A percentile compares a stretch with the other conserved stretches of the same genome.
These are phyloP conservation scores for Corythoichthys intestinalis DNA, from an alignment of 2,113 vertebrate species.

Conservation along the genomic window DNA sequence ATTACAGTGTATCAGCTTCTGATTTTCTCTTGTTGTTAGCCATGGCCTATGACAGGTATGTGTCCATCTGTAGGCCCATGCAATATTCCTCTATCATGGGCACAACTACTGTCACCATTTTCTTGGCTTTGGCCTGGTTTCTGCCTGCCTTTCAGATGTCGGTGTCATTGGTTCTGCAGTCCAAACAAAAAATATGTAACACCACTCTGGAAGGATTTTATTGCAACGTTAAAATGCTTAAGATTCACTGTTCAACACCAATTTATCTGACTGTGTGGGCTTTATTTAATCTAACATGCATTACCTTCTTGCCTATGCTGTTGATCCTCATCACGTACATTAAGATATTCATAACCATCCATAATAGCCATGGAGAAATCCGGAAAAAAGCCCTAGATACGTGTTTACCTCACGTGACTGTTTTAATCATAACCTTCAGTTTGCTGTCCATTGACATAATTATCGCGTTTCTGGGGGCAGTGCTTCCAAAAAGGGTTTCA, in stretches of 20 bases:
- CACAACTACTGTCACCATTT: background rate
- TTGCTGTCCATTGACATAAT: background rate
- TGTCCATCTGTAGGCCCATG: background rate
- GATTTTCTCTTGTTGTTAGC: background rate
- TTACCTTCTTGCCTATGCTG: background rate
- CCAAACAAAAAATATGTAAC: background rate
- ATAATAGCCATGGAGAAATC: background rate
- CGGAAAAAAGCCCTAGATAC: background rate
- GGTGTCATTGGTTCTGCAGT: background rate
- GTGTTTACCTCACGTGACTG: background rate
- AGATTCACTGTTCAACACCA: background rate
- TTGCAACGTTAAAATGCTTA: background rate
- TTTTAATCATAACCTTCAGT: background rate
- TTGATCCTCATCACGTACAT: background rate
- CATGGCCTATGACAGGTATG: background rate
- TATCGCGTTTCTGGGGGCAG: background rate
- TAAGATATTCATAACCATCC: background rate
- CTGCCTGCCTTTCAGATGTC: background rate
- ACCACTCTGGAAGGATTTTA: background rate
- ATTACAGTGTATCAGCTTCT: background rate
- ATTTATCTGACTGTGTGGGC: background rate
- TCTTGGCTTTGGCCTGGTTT: background rate
- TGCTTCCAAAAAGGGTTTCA: background rate
- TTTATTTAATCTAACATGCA: background rate
- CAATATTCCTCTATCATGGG: background rate